A percentile compares a stretch with the other conserved stretches of the same genome.
Evolutionary conservation across 2,888 invertebrate genomes (phyloP).

Genomic region (Orthosia gracilis): DNA sequence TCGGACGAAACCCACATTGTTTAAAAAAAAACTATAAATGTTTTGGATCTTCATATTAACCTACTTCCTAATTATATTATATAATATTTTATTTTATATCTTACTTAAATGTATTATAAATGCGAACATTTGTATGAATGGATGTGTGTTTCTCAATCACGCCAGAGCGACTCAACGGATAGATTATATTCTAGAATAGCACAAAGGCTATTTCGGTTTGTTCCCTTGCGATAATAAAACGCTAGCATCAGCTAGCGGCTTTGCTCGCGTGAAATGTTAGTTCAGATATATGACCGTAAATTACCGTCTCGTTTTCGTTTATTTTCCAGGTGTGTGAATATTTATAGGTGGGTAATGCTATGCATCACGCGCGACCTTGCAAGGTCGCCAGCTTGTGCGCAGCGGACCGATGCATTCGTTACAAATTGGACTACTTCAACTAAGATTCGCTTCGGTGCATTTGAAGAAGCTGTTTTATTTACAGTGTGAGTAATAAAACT

Average conservation of each 20-base stretch:
- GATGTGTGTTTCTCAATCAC: too few relatives aligned
- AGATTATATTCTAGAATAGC: too few relatives aligned
- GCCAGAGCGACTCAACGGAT: too few relatives aligned
- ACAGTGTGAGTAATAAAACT: conserved; percentile 15
- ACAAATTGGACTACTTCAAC: conserved; percentile 57
- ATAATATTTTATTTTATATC: too few relatives aligned
- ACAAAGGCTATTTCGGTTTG: too few relatives aligned
- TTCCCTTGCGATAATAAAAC: too few relatives aligned
- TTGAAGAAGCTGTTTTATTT: conserved; percentile 20
- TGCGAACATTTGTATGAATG: too few relatives aligned
- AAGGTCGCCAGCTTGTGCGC: conserved; percentile 70
- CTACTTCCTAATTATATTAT: too few relatives aligned
- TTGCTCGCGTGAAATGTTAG: too few relatives aligned
- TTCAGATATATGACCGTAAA: background rate
- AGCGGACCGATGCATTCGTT: conserved; percentile 57
- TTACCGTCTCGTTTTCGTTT: conserved; percentile 25
- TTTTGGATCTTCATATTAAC: background rate
- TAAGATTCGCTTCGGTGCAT: conserved; percentile 54
- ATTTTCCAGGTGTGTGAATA: conserved; percentile 54
- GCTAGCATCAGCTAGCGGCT: too few relatives aligned
- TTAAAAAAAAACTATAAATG: background rate
- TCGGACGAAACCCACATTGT: background rate
- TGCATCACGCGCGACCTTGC: conserved; percentile 72
- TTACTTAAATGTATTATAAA: too few relatives aligned
- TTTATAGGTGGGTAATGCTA: conserved; percentile 53